Evolutionary conservation across 2,797 vertebrate species (phyloP).

Genomic region (Lagocephalus sceleratus): DNA sequence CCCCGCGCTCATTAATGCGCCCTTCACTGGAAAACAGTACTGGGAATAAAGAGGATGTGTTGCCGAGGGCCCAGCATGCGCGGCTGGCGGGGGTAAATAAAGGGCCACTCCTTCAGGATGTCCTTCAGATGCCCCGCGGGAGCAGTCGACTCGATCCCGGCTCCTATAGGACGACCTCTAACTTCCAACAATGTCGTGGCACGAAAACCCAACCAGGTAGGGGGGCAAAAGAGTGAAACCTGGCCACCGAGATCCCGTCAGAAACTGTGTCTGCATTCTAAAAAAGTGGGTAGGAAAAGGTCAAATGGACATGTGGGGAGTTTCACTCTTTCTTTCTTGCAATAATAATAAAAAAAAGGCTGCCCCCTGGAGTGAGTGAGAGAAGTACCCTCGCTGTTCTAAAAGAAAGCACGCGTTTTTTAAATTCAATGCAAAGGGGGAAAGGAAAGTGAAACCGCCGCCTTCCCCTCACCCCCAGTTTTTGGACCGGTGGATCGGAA

Average conservation of each 20-base stretch:
- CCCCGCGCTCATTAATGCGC: conserved; percentile 8
- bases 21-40: conserved; percentile 31
- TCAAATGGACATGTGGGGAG: too few relatives aligned
- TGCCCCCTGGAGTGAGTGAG: too few relatives aligned
- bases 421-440: too few relatives aligned
- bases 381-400: too few relatives aligned
- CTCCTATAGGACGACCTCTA: conserved; percentile 32
- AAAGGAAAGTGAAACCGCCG: too few relatives aligned
- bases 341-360: too few relatives aligned
- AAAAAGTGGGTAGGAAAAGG: not conserved
- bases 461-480: too few relatives aligned
- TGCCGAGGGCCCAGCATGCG: conserved; percentile 50
- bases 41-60: conserved; percentile 35
- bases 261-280: not conserved
- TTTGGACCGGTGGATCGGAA: too few relatives aligned
- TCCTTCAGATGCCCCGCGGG: conserved; percentile 56
- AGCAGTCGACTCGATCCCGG: conserved; percentile 13
- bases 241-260: not conserved
- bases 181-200: conserved; percentile 29
- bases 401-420: too few relatives aligned
- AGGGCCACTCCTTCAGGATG: conserved; percentile 42
- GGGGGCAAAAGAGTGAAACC: not conserved
- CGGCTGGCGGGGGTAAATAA: conserved; percentile 61
- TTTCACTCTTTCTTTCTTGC: too few relatives aligned
- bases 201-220: conserved; percentile 1